Base-by-base conservation (phyloP, 2,888 invertebrate species). In the Eupithecia tripunctaria region DNA sequence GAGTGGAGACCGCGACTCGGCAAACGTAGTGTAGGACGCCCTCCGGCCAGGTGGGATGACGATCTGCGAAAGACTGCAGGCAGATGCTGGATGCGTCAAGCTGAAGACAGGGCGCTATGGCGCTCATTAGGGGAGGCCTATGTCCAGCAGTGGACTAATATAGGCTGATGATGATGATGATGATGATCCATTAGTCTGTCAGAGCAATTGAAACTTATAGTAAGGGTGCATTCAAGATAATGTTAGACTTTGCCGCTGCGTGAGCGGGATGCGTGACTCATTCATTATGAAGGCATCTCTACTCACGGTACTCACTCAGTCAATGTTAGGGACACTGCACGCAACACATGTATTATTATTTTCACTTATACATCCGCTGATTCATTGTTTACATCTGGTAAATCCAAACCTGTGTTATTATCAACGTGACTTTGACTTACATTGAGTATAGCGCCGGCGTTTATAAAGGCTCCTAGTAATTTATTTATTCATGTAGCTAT, bases 241-340 rank as follows among this genome's bases (percentile, higher is more conserved):
- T 78, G 67, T 73, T 63, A 67, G 38, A 71, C 74, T 73, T 76
- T 72, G 69, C 70, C 78, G 80, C 74, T 70, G 79, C 77, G 78
- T 78, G 74, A 74, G 76, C 68, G 73, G 71, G 75, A 43, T 70
- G 75, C 69, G 74, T 86, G 84, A 86, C 67, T 85, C 86, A 85
- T 78, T 85, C 86, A 85, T 78, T 70, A 77, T 72, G 25, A 59
- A 81, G 77, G 43, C 47, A 18, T 47, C 8, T 18, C 47, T 47
- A 47, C 47, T 47, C 73, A 82, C 80, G 77, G 71, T 78, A 72
- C 76, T 74, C 73, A 75, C 66, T 75, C 77, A 74, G 68, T 75
- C 76, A 79, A 74, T 78, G 72, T 80, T 81, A 41, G 47, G 75
- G 73, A 79, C 71, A 78, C 73, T 78, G 70, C 72, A 69, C 78